Evolutionary conservation across 1,140 invertebrate species (phyloP).

Genomic region (Amphibalanus amphitrite): DNA sequence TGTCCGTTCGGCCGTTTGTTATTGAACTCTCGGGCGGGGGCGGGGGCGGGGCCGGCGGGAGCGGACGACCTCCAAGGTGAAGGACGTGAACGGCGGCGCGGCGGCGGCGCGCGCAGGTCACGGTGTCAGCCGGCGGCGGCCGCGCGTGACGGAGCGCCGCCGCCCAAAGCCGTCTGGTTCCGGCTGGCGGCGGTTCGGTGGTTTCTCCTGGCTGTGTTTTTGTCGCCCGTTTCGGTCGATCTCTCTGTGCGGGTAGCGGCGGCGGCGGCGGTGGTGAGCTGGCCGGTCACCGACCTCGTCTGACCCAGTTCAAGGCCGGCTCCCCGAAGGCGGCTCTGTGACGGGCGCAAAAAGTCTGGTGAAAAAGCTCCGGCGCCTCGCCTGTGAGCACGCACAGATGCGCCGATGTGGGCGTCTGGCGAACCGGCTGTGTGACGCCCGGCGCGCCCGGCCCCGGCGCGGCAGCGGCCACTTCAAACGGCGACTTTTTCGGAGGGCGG

Average conservation of each 20-base stretch:
- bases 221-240: not conserved
- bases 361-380: not conserved
- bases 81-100: not conserved
- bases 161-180: not conserved
- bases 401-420: not conserved
- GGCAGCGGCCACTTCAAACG: no score
- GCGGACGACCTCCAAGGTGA: not conserved
- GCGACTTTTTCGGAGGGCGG: no score
- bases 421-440: not conserved
- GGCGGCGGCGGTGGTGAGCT: no score
- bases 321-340: not conserved
- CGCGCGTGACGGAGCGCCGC: not conserved
- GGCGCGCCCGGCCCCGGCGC: no score
- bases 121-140: not conserved
- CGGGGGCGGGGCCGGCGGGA: no score
- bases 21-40: not conserved
- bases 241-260: not conserved
- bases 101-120: not conserved
- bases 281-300: not conserved
- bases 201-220: not conserved
- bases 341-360: not conserved
- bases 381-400: not conserved
- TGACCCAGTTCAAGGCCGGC: not conserved
- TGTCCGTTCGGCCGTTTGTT: not conserved
- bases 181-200: not conserved